phyloP scores from a whole-genome alignment of 2,888 invertebrate genomes.

The Seira musarum region DNA sequence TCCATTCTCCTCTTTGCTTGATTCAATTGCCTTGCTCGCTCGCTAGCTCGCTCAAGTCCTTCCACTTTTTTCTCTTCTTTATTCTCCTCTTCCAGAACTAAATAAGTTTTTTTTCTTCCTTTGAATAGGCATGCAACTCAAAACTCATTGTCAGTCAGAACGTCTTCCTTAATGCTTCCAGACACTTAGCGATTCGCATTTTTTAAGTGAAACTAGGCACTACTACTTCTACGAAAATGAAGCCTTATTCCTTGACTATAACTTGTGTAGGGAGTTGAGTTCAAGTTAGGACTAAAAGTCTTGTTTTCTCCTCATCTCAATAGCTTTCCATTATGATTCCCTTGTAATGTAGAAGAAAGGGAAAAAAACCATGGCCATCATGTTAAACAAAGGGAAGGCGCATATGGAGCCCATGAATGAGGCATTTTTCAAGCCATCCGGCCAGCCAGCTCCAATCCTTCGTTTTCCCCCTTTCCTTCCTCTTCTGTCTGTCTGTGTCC shows the following conservation, averaged over 20 bases:
- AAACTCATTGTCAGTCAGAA: conserved; percentile 12
- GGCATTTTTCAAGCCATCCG: not conserved
- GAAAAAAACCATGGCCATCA: not conserved
- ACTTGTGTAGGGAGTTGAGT: not conserved
- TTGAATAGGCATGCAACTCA: conserved; percentile 21
- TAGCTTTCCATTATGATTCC: not conserved
- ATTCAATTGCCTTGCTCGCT: conserved; percentile 12
- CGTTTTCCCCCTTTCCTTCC: not conserved
- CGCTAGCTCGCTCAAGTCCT: conserved; percentile 9
- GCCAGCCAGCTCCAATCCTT: not conserved
- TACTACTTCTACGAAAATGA: too few relatives aligned
- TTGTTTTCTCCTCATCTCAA: not conserved
- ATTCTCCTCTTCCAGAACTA: not conserved
- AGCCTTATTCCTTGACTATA: not conserved
- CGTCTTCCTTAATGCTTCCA: not conserved
- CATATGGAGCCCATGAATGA: conserved; percentile 1
- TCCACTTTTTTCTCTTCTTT: conserved; percentile 16
- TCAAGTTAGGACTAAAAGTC: not conserved
- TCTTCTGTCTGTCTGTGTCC: conserved; percentile 3
- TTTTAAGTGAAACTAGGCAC: not conserved
- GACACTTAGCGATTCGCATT: conserved; percentile 6
- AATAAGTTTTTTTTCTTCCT: not conserved
- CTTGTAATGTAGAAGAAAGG: not conserved
- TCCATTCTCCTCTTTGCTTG: not conserved
- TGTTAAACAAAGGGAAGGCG: not conserved